phyloP scores from a whole-genome alignment of 2,113 vertebrate genomes.

The Pseudorectes ferrugineus region DNA sequence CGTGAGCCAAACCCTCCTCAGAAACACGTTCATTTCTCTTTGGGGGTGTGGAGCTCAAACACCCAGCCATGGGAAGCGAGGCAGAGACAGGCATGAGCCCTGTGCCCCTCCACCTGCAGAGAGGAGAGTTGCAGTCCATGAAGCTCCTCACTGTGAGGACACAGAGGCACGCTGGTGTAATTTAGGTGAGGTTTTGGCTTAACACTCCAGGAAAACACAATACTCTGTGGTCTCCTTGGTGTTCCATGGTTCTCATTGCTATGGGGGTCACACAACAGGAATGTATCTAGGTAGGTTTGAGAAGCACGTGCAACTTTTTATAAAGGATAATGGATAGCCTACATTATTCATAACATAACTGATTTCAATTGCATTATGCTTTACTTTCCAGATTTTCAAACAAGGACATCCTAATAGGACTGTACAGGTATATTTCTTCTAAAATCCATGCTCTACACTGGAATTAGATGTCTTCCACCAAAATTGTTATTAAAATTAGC shows the following conservation, averaged over 20 bases:
- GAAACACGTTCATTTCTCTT: not conserved
- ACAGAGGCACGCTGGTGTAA: not conserved
- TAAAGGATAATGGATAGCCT: constrained; percentile 38
- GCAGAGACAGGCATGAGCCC: not conserved
- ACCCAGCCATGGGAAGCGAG: not conserved
- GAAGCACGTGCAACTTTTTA: constrained; percentile 38
- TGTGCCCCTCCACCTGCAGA: not conserved
- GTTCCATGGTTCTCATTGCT: not conserved
- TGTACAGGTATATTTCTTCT: not conserved
- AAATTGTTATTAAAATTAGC: constrained; percentile 24
- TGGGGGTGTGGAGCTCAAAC: not conserved
- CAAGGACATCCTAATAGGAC: constrained; percentile 38
- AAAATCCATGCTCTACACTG: not conserved
- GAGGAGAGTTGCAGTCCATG: not conserved
- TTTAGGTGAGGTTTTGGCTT: not conserved
- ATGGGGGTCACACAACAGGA: not conserved
- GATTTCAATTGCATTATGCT: constrained; percentile 51
- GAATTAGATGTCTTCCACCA: not conserved
- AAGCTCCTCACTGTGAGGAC: not conserved
- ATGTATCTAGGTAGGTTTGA: not conserved
- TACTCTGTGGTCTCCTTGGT: not conserved
- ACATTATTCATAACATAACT: constrained; percentile 55
- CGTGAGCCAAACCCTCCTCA: not conserved
- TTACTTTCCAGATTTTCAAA: constrained; percentile 51
- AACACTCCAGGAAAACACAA: not conserved